A percentile compares a stretch with the other conserved stretches of the same genome.
Evolutionary conservation across 2,888 invertebrate genomes (phyloP).

Genomic region (Mycogona germanica): DNA sequence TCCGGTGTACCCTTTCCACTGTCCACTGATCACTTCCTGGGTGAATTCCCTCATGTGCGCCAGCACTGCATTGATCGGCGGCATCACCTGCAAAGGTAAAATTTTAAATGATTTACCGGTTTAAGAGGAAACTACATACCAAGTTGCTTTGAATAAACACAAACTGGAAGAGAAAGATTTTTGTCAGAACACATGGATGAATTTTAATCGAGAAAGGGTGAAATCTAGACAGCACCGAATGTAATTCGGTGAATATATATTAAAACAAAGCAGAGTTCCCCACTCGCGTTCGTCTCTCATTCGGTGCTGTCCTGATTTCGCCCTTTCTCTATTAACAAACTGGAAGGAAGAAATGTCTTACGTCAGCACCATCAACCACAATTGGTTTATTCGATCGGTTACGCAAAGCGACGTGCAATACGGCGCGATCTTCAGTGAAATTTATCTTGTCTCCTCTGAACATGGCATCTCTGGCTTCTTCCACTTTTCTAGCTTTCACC

Average conservation of each 20-base stretch:
- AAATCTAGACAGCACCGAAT: too few relatives aligned
- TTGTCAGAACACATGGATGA: not conserved
- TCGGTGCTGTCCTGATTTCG: too few relatives aligned
- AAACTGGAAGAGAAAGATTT: not conserved
- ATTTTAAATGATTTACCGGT: too few relatives aligned
- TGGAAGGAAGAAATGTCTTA: too few relatives aligned
- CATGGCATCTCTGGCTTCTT: constrained; percentile 80
- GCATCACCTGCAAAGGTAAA: constrained; percentile 45
- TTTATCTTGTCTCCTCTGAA: constrained; percentile 90
- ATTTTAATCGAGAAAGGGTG: too few relatives aligned
- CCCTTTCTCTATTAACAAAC: too few relatives aligned
- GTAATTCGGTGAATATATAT: too few relatives aligned
- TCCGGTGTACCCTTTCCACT: constrained; percentile 67
- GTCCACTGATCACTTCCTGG: constrained; percentile 50
- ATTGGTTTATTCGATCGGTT: constrained; percentile 70
- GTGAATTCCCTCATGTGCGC: constrained; percentile 92
- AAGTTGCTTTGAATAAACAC: too few relatives aligned
- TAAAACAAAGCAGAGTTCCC: too few relatives aligned
- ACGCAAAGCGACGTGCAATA: constrained; percentile 86
- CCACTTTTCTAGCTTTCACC: constrained; percentile 63
- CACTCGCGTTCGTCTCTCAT: too few relatives aligned
- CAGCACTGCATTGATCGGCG: constrained; percentile 80
- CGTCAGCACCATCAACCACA: constrained; percentile 71
- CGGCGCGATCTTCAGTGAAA: constrained; percentile 92
- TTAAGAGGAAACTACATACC: not conserved